phyloP scores from a whole-genome alignment of 2,797 vertebrate species.

The Loris lydekkerianus region DNA sequence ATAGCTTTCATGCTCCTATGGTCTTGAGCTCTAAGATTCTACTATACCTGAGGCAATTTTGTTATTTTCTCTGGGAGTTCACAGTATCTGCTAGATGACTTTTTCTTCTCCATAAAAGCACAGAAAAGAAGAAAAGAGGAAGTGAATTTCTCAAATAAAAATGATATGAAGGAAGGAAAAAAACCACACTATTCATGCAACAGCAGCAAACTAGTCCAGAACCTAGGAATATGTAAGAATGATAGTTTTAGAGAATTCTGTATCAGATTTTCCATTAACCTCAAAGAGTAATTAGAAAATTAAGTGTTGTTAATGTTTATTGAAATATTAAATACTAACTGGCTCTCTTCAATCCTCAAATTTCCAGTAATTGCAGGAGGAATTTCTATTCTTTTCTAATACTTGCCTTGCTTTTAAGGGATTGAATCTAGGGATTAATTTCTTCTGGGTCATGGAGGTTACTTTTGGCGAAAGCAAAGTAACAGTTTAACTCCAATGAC shows the following conservation, averaged over 20 bases:
- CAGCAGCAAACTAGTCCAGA: slow-evolving; percentile 40
- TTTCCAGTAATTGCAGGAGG: slow-evolving; percentile 26
- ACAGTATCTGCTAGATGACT: slow-evolving; percentile 43
- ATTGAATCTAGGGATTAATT: not conserved
- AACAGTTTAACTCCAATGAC: slow-evolving; percentile 4
- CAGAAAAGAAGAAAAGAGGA: slow-evolving; percentile 65
- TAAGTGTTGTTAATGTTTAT: not conserved
- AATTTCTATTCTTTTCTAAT: slow-evolving; percentile 25
- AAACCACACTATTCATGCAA: slow-evolving; percentile 5
- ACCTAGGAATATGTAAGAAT: slow-evolving; percentile 27
- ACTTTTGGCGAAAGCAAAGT: slow-evolving; percentile 50
- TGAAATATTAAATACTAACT: slow-evolving; percentile 41
- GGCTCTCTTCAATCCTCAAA: not conserved
- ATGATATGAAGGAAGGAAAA: not conserved
- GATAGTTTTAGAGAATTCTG: slow-evolving; percentile 49
- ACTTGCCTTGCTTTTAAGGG: not conserved
- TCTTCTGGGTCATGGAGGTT: not conserved
- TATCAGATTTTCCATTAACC: slow-evolving; percentile 37
- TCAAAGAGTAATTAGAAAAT: slow-evolving; percentile 58
- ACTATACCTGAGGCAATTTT: slow-evolving; percentile 63
- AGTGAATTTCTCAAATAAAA: slow-evolving; percentile 71
- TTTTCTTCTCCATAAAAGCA: slow-evolving; percentile 51
- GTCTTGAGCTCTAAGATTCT: slow-evolving; percentile 41
- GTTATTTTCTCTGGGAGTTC: slow-evolving; percentile 66
- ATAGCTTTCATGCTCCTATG: slow-evolving; percentile 45